A percentile compares a stretch with the other conserved stretches of the same genome.
Conservation (phyloP, 2,888 invertebrate genomes). For the Pollenia amentaria region DNA sequence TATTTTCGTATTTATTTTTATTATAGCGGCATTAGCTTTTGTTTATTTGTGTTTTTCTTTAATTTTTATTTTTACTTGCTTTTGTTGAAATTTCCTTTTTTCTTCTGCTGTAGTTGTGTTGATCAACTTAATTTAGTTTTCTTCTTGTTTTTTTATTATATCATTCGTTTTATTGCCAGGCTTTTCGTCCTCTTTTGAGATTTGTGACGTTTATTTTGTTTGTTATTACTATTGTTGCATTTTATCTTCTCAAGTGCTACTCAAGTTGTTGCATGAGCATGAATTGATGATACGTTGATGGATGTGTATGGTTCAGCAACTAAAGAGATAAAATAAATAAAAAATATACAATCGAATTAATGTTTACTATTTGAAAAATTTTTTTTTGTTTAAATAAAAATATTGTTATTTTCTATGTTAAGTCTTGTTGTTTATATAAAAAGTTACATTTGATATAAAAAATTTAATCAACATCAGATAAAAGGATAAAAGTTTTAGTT, state of each 20-base stretch:
- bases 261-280: conserved; percentile 23
- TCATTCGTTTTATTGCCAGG: conserved; percentile 12
- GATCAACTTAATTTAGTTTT: conserved; percentile 22
- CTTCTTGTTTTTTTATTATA: conserved; percentile 19
- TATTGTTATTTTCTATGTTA: background rate
- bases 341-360: background rate
- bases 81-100: background rate
- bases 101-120: background rate
- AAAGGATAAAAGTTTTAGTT: too few relatives aligned
- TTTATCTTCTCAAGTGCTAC: conserved; percentile 25
- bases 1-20: conserved; percentile 8
- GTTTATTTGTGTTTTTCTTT: background rate
- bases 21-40: background rate
- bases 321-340: conserved; percentile 28
- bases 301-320: conserved; percentile 7
- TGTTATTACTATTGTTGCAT: conserved; percentile 19
- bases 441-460: too few relatives aligned
- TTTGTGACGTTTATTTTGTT: conserved; percentile 60
- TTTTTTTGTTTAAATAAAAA: conserved; percentile 8
- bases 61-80: conserved; percentile 16
- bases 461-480: too few relatives aligned
- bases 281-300: conserved; percentile 18
- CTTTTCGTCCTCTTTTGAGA: conserved; percentile 6
- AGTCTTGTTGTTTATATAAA: too few relatives aligned
- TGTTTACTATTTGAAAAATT: background rate